Percentiles rank a stretch among this genome's conserved stretches.
Conservation (phyloP, 2,888 invertebrate genomes). For the Linnaemya vulpina region DNA sequence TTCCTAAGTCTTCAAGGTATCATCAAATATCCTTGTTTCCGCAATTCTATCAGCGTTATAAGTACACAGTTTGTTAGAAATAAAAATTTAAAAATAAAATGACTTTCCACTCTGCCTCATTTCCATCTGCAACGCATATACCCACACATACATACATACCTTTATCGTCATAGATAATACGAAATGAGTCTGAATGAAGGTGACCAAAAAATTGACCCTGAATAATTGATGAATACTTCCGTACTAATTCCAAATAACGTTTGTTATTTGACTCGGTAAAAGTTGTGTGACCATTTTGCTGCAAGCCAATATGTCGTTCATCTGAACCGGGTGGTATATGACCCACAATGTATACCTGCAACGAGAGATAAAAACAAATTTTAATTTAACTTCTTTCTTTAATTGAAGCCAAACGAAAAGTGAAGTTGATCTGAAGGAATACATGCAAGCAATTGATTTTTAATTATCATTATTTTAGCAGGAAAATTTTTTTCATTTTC, state of each 20-base stretch:
- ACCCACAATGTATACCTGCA: slow-evolving; percentile 94
- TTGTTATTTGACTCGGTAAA: slow-evolving; percentile 90
- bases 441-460: slow-evolving; percentile 63
- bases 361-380: slow-evolving; percentile 69
- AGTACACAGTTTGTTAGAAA: background rate
- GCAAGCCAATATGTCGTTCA: slow-evolving; percentile 89
- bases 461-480: slow-evolving; percentile 61
- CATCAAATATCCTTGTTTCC: too few species aligned
- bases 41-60: too few species aligned
- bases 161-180: slow-evolving; percentile 90
- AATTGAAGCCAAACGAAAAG: background rate
- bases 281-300: slow-evolving; percentile 85
- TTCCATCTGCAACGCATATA: background rate
- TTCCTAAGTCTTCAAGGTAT: too few species aligned
- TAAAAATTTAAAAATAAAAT: background rate
- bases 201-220: slow-evolving; percentile 97
- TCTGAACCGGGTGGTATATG: slow-evolving; percentile 95
- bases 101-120: background rate
- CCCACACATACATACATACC: slow-evolving; percentile 84
- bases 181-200: slow-evolving; percentile 94
- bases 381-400: slow-evolving; percentile 41
- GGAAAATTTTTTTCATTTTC: background rate
- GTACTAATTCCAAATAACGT: slow-evolving; percentile 89
- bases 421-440: background rate
- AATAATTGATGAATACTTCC: slow-evolving; percentile 90